A percentile compares a stretch with the other conserved stretches of the same genome.
Conservation (phyloP, 2,888 invertebrate genomes). For the Panorpa germanica region DNA sequence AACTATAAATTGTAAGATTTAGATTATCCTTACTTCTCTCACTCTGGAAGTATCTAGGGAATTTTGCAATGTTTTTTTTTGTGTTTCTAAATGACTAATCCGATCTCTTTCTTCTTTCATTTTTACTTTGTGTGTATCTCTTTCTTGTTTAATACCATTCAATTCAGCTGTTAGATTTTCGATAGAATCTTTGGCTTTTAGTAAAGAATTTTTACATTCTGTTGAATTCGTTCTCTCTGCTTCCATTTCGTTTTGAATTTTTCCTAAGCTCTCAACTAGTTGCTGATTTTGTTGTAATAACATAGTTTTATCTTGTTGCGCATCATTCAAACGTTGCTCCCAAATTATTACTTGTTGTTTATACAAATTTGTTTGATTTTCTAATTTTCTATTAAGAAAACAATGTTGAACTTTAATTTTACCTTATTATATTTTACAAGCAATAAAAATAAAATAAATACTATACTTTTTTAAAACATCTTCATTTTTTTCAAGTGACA, state of each 20-base stretch:
- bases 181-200: not conserved
- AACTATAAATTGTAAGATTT: no score
- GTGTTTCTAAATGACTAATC: slow-evolving; percentile 17
- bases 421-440: no score
- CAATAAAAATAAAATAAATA: no score
- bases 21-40: slow-evolving; percentile 17
- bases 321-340: no score
- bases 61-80: slow-evolving; percentile 19
- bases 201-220: not conserved
- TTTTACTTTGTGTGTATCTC: slow-evolving; percentile 14
- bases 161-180: slow-evolving; percentile 18
- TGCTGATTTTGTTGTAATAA: no score
- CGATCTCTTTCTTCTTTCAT: slow-evolving; percentile 15
- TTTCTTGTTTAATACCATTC: slow-evolving; percentile 17
- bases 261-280: slow-evolving; percentile 20
- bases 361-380: no score
- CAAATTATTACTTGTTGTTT: no score
- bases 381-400: no score
- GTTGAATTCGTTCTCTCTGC: slow-evolving; percentile 5
- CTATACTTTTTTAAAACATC: no score
- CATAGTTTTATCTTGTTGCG: no score
- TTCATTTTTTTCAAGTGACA: no score
- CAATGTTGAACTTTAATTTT: no score
- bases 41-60: slow-evolving; percentile 19
- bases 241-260: slow-evolving; percentile 19